A percentile compares a stretch with the other conserved stretches of the same genome.
These are phyloP conservation scores for Heliconius himera DNA, from an alignment of 1,140 invertebrate species.

Conservation along the genomic window DNA sequence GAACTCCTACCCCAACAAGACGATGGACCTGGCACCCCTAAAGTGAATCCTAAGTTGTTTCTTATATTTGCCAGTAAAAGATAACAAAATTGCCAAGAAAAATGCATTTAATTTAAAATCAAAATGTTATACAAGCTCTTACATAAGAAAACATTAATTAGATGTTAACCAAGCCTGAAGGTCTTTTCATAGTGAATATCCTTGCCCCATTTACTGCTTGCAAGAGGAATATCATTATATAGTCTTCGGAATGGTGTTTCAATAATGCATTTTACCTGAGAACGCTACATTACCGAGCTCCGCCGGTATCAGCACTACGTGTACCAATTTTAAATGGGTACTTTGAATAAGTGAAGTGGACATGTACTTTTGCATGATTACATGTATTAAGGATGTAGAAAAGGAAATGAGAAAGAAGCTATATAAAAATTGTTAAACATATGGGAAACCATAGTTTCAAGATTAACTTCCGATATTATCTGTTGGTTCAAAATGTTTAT, in stretches of 20 bases:
- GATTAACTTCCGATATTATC: too few relatives aligned
- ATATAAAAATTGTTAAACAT: not conserved
- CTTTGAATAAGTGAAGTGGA: slow-evolving; percentile 2
- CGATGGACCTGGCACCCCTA: too few relatives aligned
- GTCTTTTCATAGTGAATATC: not conserved
- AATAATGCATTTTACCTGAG: slow-evolving; percentile 13
- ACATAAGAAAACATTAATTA: not conserved
- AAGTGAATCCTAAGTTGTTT: too few relatives aligned
- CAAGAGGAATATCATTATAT: not conserved
- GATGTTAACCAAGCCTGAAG: slow-evolving; percentile 2
- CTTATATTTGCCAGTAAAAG: too few relatives aligned
- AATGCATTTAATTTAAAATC: not conserved
- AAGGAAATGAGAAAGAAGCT: not conserved
- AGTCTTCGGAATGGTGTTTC: not conserved
- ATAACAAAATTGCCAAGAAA: too few relatives aligned
- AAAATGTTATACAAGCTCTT: not conserved
- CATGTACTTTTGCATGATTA: not conserved
- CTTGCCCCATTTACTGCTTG: not conserved
- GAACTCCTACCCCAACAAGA: too few relatives aligned
- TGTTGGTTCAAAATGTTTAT: too few relatives aligned
- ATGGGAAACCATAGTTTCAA: too few relatives aligned
- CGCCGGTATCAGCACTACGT: not conserved
- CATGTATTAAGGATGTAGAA: not conserved
- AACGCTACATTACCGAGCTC: slow-evolving; percentile 5
- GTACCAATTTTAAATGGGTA: not conserved